Conservation (phyloP, 1,140 invertebrate genomes). For the Rhizoglyphus robini region DNA sequence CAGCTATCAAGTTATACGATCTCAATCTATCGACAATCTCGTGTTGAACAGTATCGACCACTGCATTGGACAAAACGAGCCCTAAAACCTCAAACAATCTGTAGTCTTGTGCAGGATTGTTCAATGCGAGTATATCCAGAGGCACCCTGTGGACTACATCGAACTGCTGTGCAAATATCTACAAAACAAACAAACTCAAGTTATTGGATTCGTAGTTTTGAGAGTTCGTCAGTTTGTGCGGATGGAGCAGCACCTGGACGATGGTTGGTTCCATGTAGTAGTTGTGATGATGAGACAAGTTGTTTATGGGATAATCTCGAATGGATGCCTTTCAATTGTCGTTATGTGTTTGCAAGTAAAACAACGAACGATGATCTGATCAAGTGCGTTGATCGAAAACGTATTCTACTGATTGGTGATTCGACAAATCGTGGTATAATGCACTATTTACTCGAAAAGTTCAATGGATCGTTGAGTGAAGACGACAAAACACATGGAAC, state of each 20-base stretch:
- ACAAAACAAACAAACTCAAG: too few relatives aligned
- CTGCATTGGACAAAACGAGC: background rate
- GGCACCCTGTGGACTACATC: slow-evolving; percentile 11
- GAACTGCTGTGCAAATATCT: background rate
- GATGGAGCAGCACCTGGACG: slow-evolving; percentile 27
- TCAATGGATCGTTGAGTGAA: slow-evolving; percentile 36
- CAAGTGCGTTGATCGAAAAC: slow-evolving; percentile 22
- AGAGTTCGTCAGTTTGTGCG: too few relatives aligned
- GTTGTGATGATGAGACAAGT: slow-evolving; percentile 28
- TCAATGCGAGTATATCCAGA: background rate
- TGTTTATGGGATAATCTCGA: slow-evolving; percentile 35
- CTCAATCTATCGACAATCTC: background rate
- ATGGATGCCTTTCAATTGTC: slow-evolving; percentile 34
- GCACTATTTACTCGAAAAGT: slow-evolving; percentile 37
- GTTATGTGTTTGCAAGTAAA: slow-evolving; percentile 24
- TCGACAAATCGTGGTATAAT: slow-evolving; percentile 43
- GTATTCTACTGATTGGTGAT: slow-evolving; percentile 41
- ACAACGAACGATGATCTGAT: too few relatives aligned
- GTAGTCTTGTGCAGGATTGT: background rate
- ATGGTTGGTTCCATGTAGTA: slow-evolving; percentile 36
- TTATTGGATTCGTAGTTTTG: too few relatives aligned
- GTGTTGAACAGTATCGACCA: background rate
- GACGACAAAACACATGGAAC: slow-evolving; percentile 41
- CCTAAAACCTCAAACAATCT: too few relatives aligned
- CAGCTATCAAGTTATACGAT: background rate